These are phyloP conservation scores for Yasuhikotakia modesta DNA, from an alignment of 2,797 vertebrate species.

Conservation along the genomic window DNA sequence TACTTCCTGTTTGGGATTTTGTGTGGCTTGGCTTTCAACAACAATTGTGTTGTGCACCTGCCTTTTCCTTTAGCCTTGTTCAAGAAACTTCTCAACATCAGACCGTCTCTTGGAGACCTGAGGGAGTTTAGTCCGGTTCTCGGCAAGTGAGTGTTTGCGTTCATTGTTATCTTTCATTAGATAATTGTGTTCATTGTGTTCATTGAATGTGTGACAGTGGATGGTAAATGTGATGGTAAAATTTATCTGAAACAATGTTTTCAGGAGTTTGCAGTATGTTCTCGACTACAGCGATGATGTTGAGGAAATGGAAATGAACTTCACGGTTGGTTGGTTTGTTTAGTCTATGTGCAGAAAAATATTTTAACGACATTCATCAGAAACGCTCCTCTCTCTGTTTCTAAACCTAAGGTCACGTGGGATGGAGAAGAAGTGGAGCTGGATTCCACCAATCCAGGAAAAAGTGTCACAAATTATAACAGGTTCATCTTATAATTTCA, in stretches of 20 bases:
- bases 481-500: conserved; percentile 61
- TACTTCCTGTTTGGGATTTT: conserved; percentile 94
- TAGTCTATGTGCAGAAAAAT: neutral
- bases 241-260: neutral
- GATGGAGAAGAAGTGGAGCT: conserved; percentile 64
- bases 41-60: conserved; percentile 88
- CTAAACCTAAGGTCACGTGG: conserved; percentile 65
- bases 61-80: conserved; percentile 90
- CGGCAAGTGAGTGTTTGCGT: conserved; percentile 73
- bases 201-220: neutral
- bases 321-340: conserved; percentile 76
- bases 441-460: conserved; percentile 67
- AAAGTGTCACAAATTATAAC: conserved; percentile 71
- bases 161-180: too few species aligned
- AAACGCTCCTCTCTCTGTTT: neutral
- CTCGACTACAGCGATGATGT: conserved; percentile 81
- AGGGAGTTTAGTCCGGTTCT: conserved; percentile 85
- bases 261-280: conserved; percentile 84
- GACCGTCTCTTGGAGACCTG: conserved; percentile 88
- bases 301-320: conserved; percentile 76
- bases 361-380: neutral
- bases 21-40: conserved; percentile 93
- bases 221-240: conserved; percentile 6
- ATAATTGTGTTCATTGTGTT: too few species aligned
- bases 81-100: conserved; percentile 88